Evolutionary conservation across 1,140 invertebrate genomes (phyloP), one percentile per base, ranked within the genome.

Genomic region (Galleria mellonella): DNA sequence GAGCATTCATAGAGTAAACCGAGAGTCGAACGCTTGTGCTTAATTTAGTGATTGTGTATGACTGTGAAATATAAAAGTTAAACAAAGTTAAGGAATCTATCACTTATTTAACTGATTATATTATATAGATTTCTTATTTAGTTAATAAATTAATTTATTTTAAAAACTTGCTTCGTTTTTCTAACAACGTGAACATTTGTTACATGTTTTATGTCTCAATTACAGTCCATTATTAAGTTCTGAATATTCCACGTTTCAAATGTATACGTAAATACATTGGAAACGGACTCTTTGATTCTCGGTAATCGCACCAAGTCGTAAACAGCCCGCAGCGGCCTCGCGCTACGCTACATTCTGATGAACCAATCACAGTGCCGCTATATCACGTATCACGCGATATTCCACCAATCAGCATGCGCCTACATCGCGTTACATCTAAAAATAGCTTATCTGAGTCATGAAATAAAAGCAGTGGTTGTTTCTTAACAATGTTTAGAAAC

Each of bases 401-500:
- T 48, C 27, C 35, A 58, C 87, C 86, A 88, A 88, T 85, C 32
- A 60, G 39, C 63, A 54, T 14, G 13, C 47, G 40, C 23, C 9
- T 46, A 63, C 53, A 82, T 88, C 77, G 85, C 84, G 83, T 70
- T 59, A 87, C 58, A 41, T 58, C 76, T 82, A 87, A 87, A 87
- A 87, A 87, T 87, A 87, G 82, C 72, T 70, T 74, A 74, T 76
- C 83, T 88, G 87, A 88, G 87, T 88, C 87, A 88, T 79, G 72
- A 72, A 71, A 87, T 87, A 88, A 83, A 88, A 87, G 85, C 77
- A 78, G 75, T 82, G 72, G 72, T 74, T 74, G 75, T 72, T 75
- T 78, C 74, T 83, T 75, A 62, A 75, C 77, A 85, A 82, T 83
- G 82, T 85, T 85, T 85, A 85, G 82, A 83, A 83, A 82, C 78